Evolutionary conservation across 1,140 invertebrate genomes (phyloP).

Genomic region (Drosophila arawakana): DNA sequence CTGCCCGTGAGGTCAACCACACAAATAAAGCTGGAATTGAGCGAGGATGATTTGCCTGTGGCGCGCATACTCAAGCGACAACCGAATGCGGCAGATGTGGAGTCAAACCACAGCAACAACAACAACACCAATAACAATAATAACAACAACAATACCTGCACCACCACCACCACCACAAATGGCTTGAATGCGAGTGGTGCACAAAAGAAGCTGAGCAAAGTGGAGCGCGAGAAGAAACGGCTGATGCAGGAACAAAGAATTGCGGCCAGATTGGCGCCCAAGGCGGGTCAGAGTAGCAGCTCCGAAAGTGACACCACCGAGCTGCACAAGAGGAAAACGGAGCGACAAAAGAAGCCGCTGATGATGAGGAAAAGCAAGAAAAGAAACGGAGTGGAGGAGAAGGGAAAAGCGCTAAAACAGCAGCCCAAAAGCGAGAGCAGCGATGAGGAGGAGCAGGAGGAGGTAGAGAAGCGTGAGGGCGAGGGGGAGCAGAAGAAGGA

Average conservation of each 20-base stretch:
- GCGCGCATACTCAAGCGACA: slow-evolving; percentile 65
- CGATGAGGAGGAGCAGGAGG: neutral
- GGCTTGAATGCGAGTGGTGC: slow-evolving; percentile 41
- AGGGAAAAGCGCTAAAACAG: slow-evolving; percentile 25
- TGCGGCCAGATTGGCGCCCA: slow-evolving; percentile 65
- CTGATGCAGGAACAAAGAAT: slow-evolving; percentile 74
- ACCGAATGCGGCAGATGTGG: slow-evolving; percentile 44
- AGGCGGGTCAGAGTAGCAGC: slow-evolving; percentile 64
- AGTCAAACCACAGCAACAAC: slow-evolving; percentile 54
- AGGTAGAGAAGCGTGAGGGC: neutral
- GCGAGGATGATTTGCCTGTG: slow-evolving; percentile 72
- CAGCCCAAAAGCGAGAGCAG: slow-evolving; percentile 6
- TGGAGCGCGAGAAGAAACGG: slow-evolving; percentile 77
- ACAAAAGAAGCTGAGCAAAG: slow-evolving; percentile 78
- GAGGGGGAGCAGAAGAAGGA: neutral
- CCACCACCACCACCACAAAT: slow-evolving; percentile 51
- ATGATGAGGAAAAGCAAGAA: slow-evolving; percentile 62
- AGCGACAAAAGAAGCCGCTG: slow-evolving; percentile 71
- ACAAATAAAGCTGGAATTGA: slow-evolving; percentile 65
- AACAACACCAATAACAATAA: slow-evolving; percentile 46
- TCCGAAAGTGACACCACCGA: slow-evolving; percentile 80
- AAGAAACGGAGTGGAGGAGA: slow-evolving; percentile 21
- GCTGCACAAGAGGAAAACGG: slow-evolving; percentile 67
- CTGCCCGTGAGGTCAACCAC: slow-evolving; percentile 9
- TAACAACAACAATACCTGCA: slow-evolving; percentile 50